Evolutionary conservation across 2,113 vertebrate species (phyloP).

Genomic region (Sceloporus tristichus): DNA sequence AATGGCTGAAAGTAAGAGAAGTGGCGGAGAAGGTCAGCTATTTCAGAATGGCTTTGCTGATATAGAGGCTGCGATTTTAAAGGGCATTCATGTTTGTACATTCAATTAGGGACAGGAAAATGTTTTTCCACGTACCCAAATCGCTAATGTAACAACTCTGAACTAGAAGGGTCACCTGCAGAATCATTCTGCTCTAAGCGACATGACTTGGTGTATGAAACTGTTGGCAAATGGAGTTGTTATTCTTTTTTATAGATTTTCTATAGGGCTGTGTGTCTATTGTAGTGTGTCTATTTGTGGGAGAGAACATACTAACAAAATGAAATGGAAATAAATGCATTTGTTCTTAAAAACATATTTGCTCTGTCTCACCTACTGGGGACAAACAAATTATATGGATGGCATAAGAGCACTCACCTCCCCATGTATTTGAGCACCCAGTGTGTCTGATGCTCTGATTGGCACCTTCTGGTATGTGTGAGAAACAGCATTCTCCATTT

Average conservation of each 20-base stretch:
- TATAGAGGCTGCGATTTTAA: constrained; percentile 11
- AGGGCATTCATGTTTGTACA: constrained; percentile 28
- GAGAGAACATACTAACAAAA: background rate
- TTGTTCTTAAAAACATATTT: background rate
- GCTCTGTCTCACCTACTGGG: background rate
- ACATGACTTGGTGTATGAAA: background rate
- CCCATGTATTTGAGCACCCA: no score
- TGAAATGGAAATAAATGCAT: background rate
- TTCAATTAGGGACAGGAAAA: constrained; percentile 31
- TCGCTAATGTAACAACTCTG: constrained; percentile 5
- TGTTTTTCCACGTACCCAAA: constrained; percentile 14
- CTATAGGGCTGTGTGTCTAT: no score
- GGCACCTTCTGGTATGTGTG: no score
- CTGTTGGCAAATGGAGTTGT: background rate
- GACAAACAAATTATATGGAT: no score
- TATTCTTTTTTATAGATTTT: background rate
- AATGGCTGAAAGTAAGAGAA: constrained; percentile 21
- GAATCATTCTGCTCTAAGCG: background rate
- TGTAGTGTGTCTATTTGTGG: background rate
- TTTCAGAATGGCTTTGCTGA: constrained; percentile 20
- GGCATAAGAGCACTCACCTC: no score
- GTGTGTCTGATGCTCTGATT: no score
- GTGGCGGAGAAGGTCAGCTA: constrained; percentile 9
- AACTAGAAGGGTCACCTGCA: constrained; percentile 10
- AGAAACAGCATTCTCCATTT: no score